Evolutionary conservation across 2,797 vertebrate species (phyloP).

Genomic region (Microcaecilia unicolor): DNA sequence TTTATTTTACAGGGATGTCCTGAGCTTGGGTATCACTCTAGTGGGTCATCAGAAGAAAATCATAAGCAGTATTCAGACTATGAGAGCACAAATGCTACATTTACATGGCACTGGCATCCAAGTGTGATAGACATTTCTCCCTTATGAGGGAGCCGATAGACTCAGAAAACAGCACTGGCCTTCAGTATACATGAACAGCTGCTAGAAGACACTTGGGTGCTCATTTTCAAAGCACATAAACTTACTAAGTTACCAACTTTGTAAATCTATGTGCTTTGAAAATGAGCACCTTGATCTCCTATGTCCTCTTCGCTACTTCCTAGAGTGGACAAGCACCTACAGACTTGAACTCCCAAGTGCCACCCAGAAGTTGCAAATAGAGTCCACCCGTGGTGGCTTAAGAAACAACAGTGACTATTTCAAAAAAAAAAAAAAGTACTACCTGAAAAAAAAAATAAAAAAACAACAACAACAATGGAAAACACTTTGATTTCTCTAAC

Average conservation of each 20-base stretch:
- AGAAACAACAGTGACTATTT: slow-evolving; percentile 67
- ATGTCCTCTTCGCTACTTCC: slow-evolving; percentile 44
- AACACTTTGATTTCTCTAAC: slow-evolving; percentile 74
- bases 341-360: slow-evolving; percentile 78
- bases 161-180: slow-evolving; percentile 65
- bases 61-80: slow-evolving; percentile 99
- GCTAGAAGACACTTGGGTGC: slow-evolving; percentile 63
- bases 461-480: slow-evolving; percentile 59
- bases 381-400: slow-evolving; percentile 65
- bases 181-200: slow-evolving; percentile 64
- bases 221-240: too few species aligned
- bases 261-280: too few species aligned
- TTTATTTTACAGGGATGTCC: slow-evolving; percentile 81
- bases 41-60: slow-evolving; percentile 99
- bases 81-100: slow-evolving; percentile 96
- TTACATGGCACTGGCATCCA: slow-evolving; percentile 93
- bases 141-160: slow-evolving; percentile 47
- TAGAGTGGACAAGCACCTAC: slow-evolving; percentile 65
- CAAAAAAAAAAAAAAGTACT: slow-evolving; percentile 71
- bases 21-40: slow-evolving; percentile 95
- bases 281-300: too few species aligned
- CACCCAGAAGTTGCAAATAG: slow-evolving; percentile 64
- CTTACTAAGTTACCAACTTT: too few species aligned
- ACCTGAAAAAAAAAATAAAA: slow-evolving; percentile 67
- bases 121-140: slow-evolving; percentile 74